Evolutionary conservation across 2,888 invertebrate species (phyloP).

Genomic region (Furcula furcula): DNA sequence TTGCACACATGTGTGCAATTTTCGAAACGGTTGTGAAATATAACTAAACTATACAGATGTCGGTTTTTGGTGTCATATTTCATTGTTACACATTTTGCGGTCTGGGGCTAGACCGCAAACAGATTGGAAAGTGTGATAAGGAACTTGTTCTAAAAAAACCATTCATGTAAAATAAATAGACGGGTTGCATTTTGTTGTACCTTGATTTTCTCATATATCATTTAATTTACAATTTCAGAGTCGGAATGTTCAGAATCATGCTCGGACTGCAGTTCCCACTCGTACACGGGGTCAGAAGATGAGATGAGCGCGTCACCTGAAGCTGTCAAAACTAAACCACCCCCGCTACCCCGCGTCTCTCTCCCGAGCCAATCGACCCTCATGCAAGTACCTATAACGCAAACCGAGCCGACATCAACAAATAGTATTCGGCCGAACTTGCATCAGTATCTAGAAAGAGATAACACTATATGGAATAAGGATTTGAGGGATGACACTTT

Average conservation of each 20-base stretch:
- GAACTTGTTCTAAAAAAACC: no score
- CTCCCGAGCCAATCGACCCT: slow-evolving; percentile 42
- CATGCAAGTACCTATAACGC: slow-evolving; percentile 53
- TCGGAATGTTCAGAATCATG: slow-evolving; percentile 88
- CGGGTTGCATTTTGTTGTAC: no score
- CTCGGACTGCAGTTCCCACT: slow-evolving; percentile 81
- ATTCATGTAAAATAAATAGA: no score
- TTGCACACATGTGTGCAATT: no score
- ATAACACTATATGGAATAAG: slow-evolving; percentile 67
- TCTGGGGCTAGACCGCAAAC: no score
- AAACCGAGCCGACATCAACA: slow-evolving; percentile 49
- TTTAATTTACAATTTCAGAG: slow-evolving; percentile 52
- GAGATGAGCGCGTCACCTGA: slow-evolving; percentile 45
- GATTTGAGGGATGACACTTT: slow-evolving; percentile 45
- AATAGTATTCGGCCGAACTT: slow-evolving; percentile 65
- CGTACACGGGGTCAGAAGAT: slow-evolving; percentile 53
- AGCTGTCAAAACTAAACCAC: slow-evolving; percentile 48
- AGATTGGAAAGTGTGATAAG: no score
- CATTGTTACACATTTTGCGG: no score
- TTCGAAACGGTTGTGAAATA: no score
- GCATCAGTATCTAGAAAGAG: slow-evolving; percentile 70
- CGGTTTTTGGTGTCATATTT: no score
- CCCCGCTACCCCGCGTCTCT: slow-evolving; percentile 49
- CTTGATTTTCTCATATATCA: no score
- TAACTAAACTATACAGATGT: no score